Evolutionary conservation across 2,113 vertebrate genomes (phyloP), one percentile per base, ranked within the genome.

Genomic region (Perccottus glenii): DNA sequence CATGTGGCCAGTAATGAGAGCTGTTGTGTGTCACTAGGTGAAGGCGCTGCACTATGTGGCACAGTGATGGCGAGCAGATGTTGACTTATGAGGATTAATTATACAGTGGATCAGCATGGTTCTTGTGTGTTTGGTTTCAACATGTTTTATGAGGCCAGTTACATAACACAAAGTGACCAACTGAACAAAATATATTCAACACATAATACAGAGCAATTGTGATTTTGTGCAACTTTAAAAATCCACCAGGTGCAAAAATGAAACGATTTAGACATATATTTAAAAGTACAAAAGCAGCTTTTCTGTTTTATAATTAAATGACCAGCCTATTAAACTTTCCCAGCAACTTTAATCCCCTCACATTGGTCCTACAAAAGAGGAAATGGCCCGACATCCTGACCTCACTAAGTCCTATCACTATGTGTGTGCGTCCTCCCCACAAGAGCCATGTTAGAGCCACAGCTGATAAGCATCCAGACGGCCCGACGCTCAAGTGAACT

Each of bases 381-480:
- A 78, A 77, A 59, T 68, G 52, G 38, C 46, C 48, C 3, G 3
- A 44, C 36, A 36, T 70, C 35, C 57, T 60, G 42, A 27, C 61
- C 55, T 52, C 32, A 8, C 44, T 59, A 64, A 67, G 44, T 35
- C 19, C 12, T 56, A 33, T 74, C 72, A 50, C 44, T 12, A 27
- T 2, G 35, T 65, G 38, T 57, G 67, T 47, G 40, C 16, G 8
- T 52, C 70, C 11, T 16, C 47, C 58, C 47, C 42, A 69, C 42
- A 64, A 33, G 32, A 65, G 67, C 27, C 60, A 52, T 11, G 16
- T 52, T n/a, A 46, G 40, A 65, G 53, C 57, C 35, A 15, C 5
- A 46, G 73, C 71, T 80, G 64, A 81, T 80, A 73, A 78, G 46
- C 59, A 71, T 59, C 61, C 78, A 46, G 78, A 69, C 53, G 60